These are phyloP conservation scores for Microctenopoma steveboyesi DNA, from an alignment of 2,797 vertebrate species.

Conservation along the genomic window DNA sequence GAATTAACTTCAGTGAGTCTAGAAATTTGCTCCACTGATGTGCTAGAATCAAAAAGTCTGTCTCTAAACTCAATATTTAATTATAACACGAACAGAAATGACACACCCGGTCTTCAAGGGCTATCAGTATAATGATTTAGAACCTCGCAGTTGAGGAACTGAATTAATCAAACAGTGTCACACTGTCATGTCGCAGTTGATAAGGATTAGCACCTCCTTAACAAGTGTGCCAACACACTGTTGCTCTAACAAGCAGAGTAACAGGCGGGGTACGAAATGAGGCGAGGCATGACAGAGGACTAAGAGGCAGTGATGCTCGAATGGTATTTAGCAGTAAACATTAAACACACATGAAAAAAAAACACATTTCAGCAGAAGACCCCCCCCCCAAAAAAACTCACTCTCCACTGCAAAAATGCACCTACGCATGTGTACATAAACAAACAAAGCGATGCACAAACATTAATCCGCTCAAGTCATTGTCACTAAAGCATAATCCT, in stretches of 20 bases:
- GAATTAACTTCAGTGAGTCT: neutral
- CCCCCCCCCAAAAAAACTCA: neutral
- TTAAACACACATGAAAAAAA: neutral
- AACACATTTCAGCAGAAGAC: neutral
- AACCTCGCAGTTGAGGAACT: conserved; percentile 9
- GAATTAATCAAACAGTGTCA: conserved; percentile 46
- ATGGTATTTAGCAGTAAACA: neutral
- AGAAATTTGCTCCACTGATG: neutral
- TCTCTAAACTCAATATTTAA: conserved; percentile 38
- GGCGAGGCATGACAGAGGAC: neutral
- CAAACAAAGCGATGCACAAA: conserved; percentile 31
- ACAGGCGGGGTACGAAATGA: conserved; percentile 22
- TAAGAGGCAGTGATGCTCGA: neutral
- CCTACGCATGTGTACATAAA: conserved; percentile 18
- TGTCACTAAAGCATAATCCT: conserved; percentile 59
- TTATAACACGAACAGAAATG: conserved; percentile 4
- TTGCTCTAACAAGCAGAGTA: conserved; percentile 11
- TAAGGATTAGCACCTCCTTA: conserved; percentile 60
- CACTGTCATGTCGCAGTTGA: conserved; percentile 50
- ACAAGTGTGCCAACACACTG: conserved; percentile 18
- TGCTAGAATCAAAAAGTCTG: neutral
- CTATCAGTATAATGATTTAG: conserved; percentile 38
- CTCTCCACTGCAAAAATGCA: neutral
- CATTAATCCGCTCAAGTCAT: conserved; percentile 53
- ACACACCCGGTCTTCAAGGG: conserved; percentile 1